These are phyloP conservation scores for Nomada fabriciana DNA, from an alignment of 2,888 invertebrate species.

Conservation along the genomic window DNA sequence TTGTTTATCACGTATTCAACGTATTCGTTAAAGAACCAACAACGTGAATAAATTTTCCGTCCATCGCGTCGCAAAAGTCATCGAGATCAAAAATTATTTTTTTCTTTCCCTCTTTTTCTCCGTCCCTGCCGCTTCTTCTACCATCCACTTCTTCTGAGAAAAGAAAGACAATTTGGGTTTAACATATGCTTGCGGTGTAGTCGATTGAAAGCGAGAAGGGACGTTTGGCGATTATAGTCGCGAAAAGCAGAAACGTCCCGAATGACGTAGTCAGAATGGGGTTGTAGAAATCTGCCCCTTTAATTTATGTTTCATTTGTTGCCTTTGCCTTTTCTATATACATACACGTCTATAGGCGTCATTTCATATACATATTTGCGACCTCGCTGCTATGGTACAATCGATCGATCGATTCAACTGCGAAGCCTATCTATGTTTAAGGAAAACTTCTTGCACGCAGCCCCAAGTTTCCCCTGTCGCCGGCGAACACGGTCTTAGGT, in stretches of 20 bases:
- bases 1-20: neutral
- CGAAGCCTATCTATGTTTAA: constrained; percentile 55
- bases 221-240: constrained; percentile 37
- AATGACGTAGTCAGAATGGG: neutral
- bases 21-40: neutral
- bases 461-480: constrained; percentile 33
- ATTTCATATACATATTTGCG: constrained; percentile 1
- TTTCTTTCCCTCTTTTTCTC: neutral
- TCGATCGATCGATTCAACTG: constrained; percentile 74
- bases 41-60: neutral
- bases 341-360: neutral
- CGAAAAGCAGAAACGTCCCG: constrained; percentile 28
- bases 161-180: constrained; percentile 25
- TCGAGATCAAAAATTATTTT: constrained; percentile 61
- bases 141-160: neutral
- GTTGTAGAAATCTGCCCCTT: neutral
- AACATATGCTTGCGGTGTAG: constrained; percentile 47
- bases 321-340: neutral
- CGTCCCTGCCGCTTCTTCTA: neutral
- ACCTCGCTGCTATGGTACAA: constrained; percentile 32
- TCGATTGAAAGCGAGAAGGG: constrained; percentile 64
- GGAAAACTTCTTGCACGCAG: constrained; percentile 51
- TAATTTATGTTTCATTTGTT: neutral
- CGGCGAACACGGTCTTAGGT: constrained; percentile 66
- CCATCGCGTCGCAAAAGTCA: constrained; percentile 55